Base-by-base conservation (phyloP, 2,888 invertebrate species). In the Xestoiulus laeticollis region DNA sequence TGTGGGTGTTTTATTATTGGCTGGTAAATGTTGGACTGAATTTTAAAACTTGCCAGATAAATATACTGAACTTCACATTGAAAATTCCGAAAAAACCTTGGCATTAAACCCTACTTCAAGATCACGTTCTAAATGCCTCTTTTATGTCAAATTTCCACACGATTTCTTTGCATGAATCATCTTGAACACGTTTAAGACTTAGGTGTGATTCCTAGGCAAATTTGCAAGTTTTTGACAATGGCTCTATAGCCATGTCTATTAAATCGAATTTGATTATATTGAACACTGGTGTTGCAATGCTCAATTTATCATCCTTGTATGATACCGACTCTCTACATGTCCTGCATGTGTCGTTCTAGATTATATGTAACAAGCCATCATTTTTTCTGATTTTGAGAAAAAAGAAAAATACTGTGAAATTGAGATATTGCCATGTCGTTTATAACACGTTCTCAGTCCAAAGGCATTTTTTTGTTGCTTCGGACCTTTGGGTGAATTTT, bases 351-450 rank as follows among this genome's bases (percentile, higher is more conserved):
- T 26, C 68, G 22, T 68, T 68, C 3, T 10, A 5, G 68, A 22
- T 26, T 19, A 26, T 68, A 68, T n/a, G 68, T 26, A 68, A 22
- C 26, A n/a, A n/a, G 53, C 53, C 53, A 59, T 6, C 48, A 19
- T 68, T 68, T 68, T 68, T 68, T 26, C 12, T n/a, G n/a, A 59
- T 68, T 68, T 68, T 68, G 1, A 26, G 26, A 68, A 68, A 12
- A 22, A 68, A 68, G 2, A 26, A 26, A 68, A 68, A 68, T 68
- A 26, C 68, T 26, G 68, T 68, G 26, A 68, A 68, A 26, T 68
- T 68, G 68, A 68, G 22, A 26, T 68, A 68, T 68, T 68, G 68
- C 68, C 26, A 26, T 68, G 68, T 68, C 68, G 68, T 68, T 68
- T 22, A 68, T 68, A 68, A 68, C 68, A 68, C 12, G 68, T 26